Evolutionary conservation across 2,113 vertebrate species (phyloP).

Genomic region (Halcyon malimbica): DNA sequence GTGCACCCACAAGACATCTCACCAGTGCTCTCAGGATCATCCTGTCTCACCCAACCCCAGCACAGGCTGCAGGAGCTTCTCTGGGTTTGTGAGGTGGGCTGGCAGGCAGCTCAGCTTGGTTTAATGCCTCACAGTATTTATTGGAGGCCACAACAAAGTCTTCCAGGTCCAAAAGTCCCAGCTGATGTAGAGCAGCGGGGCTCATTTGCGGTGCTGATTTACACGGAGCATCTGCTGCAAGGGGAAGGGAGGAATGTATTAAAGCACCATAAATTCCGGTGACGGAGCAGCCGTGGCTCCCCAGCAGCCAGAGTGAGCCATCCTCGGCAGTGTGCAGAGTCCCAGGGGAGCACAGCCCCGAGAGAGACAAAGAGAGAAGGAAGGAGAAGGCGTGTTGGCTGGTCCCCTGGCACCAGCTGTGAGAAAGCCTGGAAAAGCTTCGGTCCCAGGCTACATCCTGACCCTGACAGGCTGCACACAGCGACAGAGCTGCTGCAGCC

Average conservation of each 20-base stretch:
- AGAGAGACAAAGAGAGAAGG: neutral
- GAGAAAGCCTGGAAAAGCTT: too few species aligned
- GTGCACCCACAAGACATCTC: rapidly evolving
- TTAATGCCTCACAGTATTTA: rapidly evolving
- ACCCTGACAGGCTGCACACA: neutral
- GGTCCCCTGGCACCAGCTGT: neutral
- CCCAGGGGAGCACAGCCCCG: rapidly evolving
- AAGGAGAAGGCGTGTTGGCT: neutral
- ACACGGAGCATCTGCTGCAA: neutral
- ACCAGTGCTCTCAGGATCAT: rapidly evolving
- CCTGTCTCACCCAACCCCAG: rapidly evolving
- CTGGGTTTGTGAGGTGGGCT: neutral
- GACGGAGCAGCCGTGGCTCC: neutral
- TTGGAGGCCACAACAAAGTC: neutral
- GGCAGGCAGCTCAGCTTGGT: neutral
- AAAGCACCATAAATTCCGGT: neutral
- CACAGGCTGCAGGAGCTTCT: neutral
- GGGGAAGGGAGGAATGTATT: neutral
- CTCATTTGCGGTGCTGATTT: neutral
- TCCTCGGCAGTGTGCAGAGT: neutral
- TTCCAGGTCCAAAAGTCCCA: neutral
- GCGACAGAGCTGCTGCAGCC: neutral
- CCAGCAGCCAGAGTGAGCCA: neutral
- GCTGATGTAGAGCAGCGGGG: neutral
- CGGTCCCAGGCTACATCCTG: neutral